Percentiles rank a stretch among this genome's conserved stretches.
phyloP scores from a whole-genome alignment of 2,888 invertebrate genomes.

The Diarsia brunnea region DNA sequence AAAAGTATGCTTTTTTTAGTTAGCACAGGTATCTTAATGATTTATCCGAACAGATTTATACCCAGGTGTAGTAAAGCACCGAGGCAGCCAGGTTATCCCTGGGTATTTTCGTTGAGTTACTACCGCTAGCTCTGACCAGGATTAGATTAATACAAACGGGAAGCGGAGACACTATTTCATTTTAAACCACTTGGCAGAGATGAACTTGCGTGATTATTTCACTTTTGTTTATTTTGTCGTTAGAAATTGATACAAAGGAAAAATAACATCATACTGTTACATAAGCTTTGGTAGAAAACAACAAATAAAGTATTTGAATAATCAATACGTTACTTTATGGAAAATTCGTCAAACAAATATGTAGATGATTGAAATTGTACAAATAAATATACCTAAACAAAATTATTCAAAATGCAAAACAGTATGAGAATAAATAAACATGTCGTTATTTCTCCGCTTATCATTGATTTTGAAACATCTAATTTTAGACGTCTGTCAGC shows the following conservation, averaged over 20 bases:
- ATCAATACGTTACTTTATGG: background rate
- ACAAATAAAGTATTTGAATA: background rate
- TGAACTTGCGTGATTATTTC: conserved; percentile 52
- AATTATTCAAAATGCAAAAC: conserved; percentile 16
- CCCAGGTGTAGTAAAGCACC: conserved; percentile 66
- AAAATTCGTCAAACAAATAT: background rate
- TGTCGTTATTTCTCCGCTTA: conserved; percentile 9
- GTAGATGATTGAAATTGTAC: conserved; percentile 2
- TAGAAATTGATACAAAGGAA: background rate
- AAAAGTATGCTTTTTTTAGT: conserved; percentile 40
- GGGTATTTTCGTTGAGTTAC: conserved; percentile 78
- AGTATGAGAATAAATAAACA: conserved; percentile 15
- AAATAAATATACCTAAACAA: background rate
- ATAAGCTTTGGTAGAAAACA: background rate
- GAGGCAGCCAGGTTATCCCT: conserved; percentile 67
- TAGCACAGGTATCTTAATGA: conserved; percentile 49
- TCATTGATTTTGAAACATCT: conserved; percentile 40
- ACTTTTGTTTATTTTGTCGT: conserved; percentile 27
- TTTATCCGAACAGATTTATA: conserved; percentile 62
- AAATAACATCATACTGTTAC: background rate
- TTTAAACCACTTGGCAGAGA: conserved; percentile 68
- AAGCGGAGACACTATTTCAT: conserved; percentile 71
- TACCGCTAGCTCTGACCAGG: conserved; percentile 70
- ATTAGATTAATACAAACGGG: conserved; percentile 75
- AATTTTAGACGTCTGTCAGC: conserved; percentile 36